Percentiles rank a stretch among this genome's conserved stretches.
Evolutionary conservation across 2,888 invertebrate species (phyloP).

Genomic region (Eustalomyia histrio): DNA sequence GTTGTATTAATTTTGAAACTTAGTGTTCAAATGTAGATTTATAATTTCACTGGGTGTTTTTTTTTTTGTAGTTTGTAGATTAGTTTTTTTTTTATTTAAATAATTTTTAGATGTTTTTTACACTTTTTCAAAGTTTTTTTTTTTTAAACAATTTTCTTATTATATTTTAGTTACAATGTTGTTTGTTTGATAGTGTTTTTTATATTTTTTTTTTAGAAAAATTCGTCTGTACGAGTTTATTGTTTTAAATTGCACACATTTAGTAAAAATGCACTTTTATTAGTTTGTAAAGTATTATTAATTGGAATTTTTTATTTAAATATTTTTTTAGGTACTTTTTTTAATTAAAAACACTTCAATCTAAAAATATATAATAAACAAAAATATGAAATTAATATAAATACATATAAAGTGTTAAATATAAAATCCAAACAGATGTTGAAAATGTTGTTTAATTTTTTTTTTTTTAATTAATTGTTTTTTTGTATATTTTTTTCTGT

Average conservation of each 20-base stretch:
- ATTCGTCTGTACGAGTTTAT: background rate
- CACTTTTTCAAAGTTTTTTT: background rate
- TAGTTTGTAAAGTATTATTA: background rate
- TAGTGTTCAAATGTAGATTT: background rate
- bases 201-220: background rate
- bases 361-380: background rate
- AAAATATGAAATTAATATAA: constrained; percentile 1
- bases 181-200: background rate
- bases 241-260: background rate
- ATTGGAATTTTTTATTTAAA: background rate
- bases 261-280: background rate
- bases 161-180: background rate
- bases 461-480: constrained; percentile 41
- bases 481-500: background rate
- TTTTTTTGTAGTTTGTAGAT: background rate
- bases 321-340: background rate
- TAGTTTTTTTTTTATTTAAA: background rate
- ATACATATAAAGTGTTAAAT: constrained; percentile 15
- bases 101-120: background rate
- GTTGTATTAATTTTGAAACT: background rate
- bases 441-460: constrained; percentile 21
- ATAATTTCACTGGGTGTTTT: background rate
- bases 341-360: background rate
- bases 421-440: constrained; percentile 37
- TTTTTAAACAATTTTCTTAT: background rate